These are phyloP conservation scores for Frankliniella fusca DNA, from an alignment of 2,888 invertebrate genomes.

Conservation along the genomic window DNA sequence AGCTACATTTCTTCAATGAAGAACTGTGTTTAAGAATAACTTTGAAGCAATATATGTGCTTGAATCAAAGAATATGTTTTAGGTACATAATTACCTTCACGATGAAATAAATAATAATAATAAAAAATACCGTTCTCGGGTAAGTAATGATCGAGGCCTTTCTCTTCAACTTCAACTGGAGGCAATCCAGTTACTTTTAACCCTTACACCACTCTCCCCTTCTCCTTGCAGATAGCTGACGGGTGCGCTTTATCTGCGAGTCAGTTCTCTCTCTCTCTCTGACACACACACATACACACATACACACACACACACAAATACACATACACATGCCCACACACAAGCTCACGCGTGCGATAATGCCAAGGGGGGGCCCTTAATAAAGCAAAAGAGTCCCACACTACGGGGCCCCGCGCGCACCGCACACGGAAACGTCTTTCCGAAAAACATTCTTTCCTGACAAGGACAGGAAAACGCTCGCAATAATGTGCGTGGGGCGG, in stretches of 20 bases:
- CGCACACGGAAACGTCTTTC: slow-evolving; percentile 13
- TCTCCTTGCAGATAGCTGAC: neutral
- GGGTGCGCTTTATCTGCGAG: neutral
- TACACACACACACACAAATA: neutral
- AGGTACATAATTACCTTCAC: too few species aligned
- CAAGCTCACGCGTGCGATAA: neutral
- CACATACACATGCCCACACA: too few species aligned
- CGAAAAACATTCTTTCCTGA: slow-evolving; percentile 26
- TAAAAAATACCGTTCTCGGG: too few species aligned
- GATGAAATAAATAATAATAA: too few species aligned
- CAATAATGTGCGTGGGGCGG: neutral
- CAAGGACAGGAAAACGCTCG: neutral
- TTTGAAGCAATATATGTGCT: too few species aligned
- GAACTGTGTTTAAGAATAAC: too few species aligned
- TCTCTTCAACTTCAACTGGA: too few species aligned
- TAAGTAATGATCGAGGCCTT: too few species aligned
- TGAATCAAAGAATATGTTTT: too few species aligned
- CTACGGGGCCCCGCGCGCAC: neutral
- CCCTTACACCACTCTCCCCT: too few species aligned
- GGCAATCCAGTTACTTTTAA: too few species aligned
- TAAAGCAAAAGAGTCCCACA: neutral
- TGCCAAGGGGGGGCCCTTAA: neutral
- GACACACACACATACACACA: neutral
- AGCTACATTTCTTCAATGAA: too few species aligned
- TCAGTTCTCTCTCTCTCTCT: neutral